Base-by-base conservation (phyloP, 2,888 invertebrate species). In the Agrotis puta region DNA sequence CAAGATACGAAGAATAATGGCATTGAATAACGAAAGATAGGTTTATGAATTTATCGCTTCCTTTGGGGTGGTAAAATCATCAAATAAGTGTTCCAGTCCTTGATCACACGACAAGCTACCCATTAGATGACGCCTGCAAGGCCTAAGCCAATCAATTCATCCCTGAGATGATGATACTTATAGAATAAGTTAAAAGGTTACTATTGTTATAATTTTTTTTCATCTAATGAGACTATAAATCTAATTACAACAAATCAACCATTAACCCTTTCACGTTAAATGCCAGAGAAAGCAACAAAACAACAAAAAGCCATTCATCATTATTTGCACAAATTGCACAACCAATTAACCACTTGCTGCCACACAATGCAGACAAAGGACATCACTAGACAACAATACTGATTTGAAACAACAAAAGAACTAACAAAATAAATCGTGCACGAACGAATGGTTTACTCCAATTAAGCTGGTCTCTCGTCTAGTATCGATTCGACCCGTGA, bases 401-500 rank as follows among this genome's bases (percentile, higher is more conserved):
- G 75, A 81, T 83, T 79, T 75, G 16, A 77, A 79, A 82, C 77
- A 84, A 82, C 79, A 85, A 82, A 83, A 82, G 82, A 85, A 76
- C 67, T 11, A 77, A 82, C 75, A 68, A 82, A 79, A 81, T 81
- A 84, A 87, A 85, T 84, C 84, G 81, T 79, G 80, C 84, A 80
- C 85, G 73, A 83, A 56, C 81, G 73, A 81, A 62, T 82, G 74
- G 82, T 85, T 85, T 85, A 88, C 83, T 85, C 87, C 88, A 92
- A 92, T 93, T 91, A 91, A 89, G 89, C 85, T 81, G 85, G 88
- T 92, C 91, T 91, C 85, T 91, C 91, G 91, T 90, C 89, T 88
- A 87, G 84, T 87, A 88, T 87, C 87, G 89, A 91, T 93, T 92
- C 90, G 88, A 88, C 89, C 90, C 92, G 91, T 95, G 95, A 95